Evolutionary conservation across 2,888 invertebrate genomes (phyloP).

Genomic region (Leucophora obtusa): DNA sequence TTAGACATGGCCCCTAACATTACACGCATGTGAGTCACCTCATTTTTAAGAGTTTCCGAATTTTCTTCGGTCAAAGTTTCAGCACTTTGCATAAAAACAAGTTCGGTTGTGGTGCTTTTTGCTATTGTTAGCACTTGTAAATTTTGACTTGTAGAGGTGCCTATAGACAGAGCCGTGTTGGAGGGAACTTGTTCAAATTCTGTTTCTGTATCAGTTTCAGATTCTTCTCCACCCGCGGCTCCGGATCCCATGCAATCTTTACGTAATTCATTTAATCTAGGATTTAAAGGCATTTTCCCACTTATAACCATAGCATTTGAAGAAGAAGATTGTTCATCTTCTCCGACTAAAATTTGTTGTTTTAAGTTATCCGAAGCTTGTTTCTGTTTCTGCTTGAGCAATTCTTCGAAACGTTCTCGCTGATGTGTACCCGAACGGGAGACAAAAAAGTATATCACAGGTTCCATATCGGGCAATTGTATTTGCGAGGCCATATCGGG

Average conservation of each 20-base stretch:
- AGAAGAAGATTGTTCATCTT: slow-evolving; percentile 15
- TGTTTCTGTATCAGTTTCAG: slow-evolving; percentile 87
- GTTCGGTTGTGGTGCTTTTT: slow-evolving; percentile 74
- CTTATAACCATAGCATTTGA: slow-evolving; percentile 38
- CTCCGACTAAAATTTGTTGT: slow-evolving; percentile 11
- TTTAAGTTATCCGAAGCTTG: slow-evolving; percentile 33
- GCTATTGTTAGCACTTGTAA: slow-evolving; percentile 65
- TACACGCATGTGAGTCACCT: slow-evolving; percentile 82
- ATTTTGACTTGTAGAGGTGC: slow-evolving; percentile 71
- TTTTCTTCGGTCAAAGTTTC: slow-evolving; percentile 80
- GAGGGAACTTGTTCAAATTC: slow-evolving; percentile 87
- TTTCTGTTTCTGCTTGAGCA: slow-evolving; percentile 61
- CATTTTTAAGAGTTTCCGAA: slow-evolving; percentile 83
- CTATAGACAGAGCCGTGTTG: slow-evolving; percentile 77
- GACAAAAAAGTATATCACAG: slow-evolving; percentile 86
- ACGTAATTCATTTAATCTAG: slow-evolving; percentile 66
- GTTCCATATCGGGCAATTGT: slow-evolving; percentile 84
- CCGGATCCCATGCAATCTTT: slow-evolving; percentile 32
- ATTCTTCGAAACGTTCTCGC: slow-evolving; percentile 63
- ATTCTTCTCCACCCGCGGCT: slow-evolving; percentile 82
- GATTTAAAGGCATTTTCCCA: slow-evolving; percentile 58
- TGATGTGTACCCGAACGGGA: slow-evolving; percentile 78
- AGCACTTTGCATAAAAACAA: slow-evolving; percentile 70
- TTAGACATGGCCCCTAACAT: slow-evolving; percentile 80
- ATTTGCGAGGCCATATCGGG: slow-evolving; percentile 84